These are phyloP conservation scores for Glossosoma conforme DNA, from an alignment of 1,140 invertebrate genomes.

Conservation along the genomic window DNA sequence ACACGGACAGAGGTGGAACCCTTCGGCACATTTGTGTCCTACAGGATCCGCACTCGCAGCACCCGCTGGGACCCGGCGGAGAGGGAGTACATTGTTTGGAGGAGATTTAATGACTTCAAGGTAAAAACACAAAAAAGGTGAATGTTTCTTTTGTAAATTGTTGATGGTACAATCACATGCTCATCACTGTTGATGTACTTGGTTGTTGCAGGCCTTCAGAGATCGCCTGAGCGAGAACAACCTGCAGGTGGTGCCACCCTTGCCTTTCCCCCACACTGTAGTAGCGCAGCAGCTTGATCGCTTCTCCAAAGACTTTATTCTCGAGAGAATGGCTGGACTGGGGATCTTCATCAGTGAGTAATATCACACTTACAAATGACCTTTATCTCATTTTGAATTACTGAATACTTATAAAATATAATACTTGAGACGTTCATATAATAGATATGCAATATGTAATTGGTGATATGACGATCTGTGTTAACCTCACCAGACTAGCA, in stretches of 20 bases:
- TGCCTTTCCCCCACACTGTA: slow-evolving; percentile 69
- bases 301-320: slow-evolving; percentile 71
- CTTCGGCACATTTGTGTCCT: slow-evolving; percentile 70
- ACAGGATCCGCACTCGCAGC: slow-evolving; percentile 64
- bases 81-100: slow-evolving; percentile 62
- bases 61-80: slow-evolving; percentile 62
- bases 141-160: too few relatives aligned
- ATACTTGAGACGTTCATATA: too few relatives aligned
- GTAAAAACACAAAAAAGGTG: too few relatives aligned
- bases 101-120: slow-evolving; percentile 70
- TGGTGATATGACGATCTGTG: too few relatives aligned
- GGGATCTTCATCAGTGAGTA: slow-evolving; percentile 60
- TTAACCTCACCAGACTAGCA: too few relatives aligned
- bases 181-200: neutral
- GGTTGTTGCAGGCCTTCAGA: slow-evolving; percentile 18
- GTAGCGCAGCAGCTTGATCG: slow-evolving; percentile 66
- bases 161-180: too few relatives aligned
- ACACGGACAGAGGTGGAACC: slow-evolving; percentile 71
- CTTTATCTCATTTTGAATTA: too few relatives aligned
- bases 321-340: slow-evolving; percentile 63
- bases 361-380: too few relatives aligned
- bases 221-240: slow-evolving; percentile 20
- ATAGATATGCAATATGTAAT: too few relatives aligned
- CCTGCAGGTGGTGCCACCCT: slow-evolving; percentile 44
- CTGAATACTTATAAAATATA: too few relatives aligned